Conservation (phyloP, 2,888 invertebrate species). For the Alviniconcha strummeri region DNA sequence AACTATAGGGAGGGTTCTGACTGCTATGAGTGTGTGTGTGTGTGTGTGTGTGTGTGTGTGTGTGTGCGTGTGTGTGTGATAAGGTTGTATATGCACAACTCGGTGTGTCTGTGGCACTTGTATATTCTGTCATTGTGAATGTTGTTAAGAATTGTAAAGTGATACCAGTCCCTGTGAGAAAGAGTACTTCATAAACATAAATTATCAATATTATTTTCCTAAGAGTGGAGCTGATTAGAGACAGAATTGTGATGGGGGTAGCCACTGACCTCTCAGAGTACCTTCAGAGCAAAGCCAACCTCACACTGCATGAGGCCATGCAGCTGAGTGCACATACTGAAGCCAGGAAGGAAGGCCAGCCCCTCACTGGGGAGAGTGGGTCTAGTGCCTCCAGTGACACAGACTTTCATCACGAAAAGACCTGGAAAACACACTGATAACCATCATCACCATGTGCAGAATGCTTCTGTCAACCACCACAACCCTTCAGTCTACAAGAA, state of each 20-base stretch:
- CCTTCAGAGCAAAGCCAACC: conserved; percentile 1
- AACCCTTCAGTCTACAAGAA: background rate
- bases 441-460: no score
- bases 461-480: no score
- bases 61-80: no score
- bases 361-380: no score
- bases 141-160: no score
- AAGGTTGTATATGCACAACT: no score
- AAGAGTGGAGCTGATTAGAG: background rate
- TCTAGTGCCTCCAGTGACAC: background rate
- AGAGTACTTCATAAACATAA: no score
- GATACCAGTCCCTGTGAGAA: no score
- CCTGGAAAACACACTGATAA: background rate
- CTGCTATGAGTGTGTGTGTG: no score
- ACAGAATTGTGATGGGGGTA: conserved; percentile 13
- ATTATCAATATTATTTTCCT: background rate
- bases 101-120: no score
- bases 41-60: no score
- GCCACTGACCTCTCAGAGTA: conserved; percentile 4
- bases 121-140: no score
- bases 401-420: background rate
- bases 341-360: background rate
- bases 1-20: background rate
- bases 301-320: conserved; percentile 1
- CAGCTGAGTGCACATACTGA: background rate